Conservation (phyloP, 2,113 vertebrate genomes). For the Orthonyx spaldingii region DNA sequence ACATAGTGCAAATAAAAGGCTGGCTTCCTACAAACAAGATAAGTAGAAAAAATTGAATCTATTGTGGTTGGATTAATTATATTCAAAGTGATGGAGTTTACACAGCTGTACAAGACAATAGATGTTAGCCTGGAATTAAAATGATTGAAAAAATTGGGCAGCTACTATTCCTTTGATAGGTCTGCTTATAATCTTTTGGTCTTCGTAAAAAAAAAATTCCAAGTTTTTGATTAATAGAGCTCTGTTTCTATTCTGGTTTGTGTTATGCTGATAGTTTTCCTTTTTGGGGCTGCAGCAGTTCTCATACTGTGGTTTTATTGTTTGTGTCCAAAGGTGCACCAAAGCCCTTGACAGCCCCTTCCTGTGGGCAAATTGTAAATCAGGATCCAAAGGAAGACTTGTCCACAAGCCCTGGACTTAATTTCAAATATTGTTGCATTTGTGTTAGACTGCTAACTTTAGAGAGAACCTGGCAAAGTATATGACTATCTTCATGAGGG, state of each 20-base stretch:
- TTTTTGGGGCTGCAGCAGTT: background rate
- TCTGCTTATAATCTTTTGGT: background rate
- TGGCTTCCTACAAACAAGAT: background rate
- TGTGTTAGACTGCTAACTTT: background rate
- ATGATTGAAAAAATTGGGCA: background rate
- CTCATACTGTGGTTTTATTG: background rate
- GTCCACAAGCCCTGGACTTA: background rate
- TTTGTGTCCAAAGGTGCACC: background rate
- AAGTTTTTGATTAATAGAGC: background rate
- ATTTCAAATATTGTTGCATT: background rate
- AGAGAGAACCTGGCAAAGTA: background rate
- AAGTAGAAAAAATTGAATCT: background rate
- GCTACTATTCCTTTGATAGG: background rate
- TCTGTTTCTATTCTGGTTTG: background rate
- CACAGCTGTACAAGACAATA: background rate
- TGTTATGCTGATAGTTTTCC: background rate
- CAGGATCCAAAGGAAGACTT: background rate
- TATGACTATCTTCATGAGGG: rapidly evolving
- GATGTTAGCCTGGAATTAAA: background rate
- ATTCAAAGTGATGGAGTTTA: background rate
- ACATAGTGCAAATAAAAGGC: background rate
- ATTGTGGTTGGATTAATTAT: background rate
- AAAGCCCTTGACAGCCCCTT: background rate
- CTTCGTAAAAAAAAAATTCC: background rate
- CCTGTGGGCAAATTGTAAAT: background rate